Conservation (phyloP, 2,888 invertebrate genomes). For the Drosophila macrospina region DNA sequence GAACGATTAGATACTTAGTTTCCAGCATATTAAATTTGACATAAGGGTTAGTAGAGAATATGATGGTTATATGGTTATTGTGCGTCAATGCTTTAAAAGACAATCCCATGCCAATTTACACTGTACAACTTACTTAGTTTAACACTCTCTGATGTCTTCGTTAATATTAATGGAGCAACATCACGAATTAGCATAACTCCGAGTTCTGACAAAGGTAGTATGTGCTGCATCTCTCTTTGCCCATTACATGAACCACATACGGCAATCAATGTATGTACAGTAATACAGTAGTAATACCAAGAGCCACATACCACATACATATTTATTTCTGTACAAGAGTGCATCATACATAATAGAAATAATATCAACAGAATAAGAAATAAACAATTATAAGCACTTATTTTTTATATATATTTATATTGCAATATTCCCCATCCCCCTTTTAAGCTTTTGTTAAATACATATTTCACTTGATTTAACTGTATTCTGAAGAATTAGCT, state of each 20-base stretch:
- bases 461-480: slow-evolving; percentile 15
- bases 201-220: not conserved
- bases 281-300: slow-evolving; percentile 52
- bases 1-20: not conserved
- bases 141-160: slow-evolving; percentile 91
- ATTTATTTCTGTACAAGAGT: slow-evolving; percentile 74
- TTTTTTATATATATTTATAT: slow-evolving; percentile 18
- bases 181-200: not conserved
- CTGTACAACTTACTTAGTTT: slow-evolving; percentile 90
- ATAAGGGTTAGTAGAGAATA: slow-evolving; percentile 13
- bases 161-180: slow-evolving; percentile 87
- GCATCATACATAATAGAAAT: slow-evolving; percentile 72
- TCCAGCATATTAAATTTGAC: not conserved
- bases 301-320: slow-evolving; percentile 74
- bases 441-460: slow-evolving; percentile 24
- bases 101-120: slow-evolving; percentile 30
- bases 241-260: slow-evolving; percentile 87
- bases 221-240: slow-evolving; percentile 6
- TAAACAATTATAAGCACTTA: slow-evolving; percentile 12
- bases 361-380: slow-evolving; percentile 44
- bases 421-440: slow-evolving; percentile 10
- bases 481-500: not conserved
- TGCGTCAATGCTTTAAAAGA: slow-evolving; percentile 17
- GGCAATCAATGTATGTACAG: slow-evolving; percentile 86
- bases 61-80: slow-evolving; percentile 17